These are phyloP conservation scores for Cremastobaeus sp. DNA, from an alignment of 2,888 invertebrate genomes.

Conservation along the genomic window DNA sequence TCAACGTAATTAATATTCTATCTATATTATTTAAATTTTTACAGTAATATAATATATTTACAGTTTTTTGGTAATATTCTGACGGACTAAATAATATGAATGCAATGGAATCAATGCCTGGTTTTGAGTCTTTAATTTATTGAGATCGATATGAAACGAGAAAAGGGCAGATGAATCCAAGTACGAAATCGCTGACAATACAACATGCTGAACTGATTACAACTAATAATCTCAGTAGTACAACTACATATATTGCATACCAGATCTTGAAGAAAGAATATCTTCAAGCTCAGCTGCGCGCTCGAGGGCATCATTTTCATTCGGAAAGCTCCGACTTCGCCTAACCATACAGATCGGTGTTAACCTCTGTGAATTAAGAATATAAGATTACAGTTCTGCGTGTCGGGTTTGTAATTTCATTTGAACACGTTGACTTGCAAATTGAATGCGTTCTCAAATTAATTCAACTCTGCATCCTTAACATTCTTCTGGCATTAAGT, in stretches of 20 bases:
- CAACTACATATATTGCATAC: conserved; percentile 58
- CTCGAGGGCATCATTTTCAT: conserved; percentile 70
- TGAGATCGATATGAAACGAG: no score
- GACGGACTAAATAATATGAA: no score
- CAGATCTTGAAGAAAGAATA: conserved; percentile 71
- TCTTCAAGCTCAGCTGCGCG: conserved; percentile 69
- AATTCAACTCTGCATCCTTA: conserved; percentile 1
- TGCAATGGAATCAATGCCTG: no score
- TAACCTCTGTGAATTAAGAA: conserved; percentile 66
- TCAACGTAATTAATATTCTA: no score
- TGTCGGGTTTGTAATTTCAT: background rate
- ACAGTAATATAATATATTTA: no score
- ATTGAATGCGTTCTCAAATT: background rate
- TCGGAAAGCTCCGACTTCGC: conserved; percentile 72
- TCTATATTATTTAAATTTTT: no score
- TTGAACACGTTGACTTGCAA: conserved; percentile 2
- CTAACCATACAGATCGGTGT: conserved; percentile 70
- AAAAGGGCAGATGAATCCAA: no score
- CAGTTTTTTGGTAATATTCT: no score
- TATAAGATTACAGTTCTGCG: conserved; percentile 16
- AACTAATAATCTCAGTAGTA: conserved; percentile 1
- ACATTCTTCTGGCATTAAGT: conserved; percentile 11
- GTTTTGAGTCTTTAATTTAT: no score
- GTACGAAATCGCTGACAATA: no score
- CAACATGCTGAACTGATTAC: conserved; percentile 1